Conservation (phyloP, 1,140 invertebrate species). For the Cryptotermes secundus region DNA sequence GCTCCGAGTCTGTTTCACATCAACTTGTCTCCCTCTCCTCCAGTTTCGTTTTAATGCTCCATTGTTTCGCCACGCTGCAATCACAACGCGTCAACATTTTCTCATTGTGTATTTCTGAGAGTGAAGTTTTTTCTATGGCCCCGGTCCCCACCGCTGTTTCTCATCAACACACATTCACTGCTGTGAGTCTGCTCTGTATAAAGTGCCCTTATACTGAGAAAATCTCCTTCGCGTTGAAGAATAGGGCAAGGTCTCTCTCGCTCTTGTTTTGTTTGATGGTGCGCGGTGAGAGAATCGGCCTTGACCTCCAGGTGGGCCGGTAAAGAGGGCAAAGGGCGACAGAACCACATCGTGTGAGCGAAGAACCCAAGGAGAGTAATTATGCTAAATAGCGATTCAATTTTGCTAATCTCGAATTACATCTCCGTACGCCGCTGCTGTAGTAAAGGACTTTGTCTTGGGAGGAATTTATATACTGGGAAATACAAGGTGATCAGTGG, state of each 20-base stretch:
- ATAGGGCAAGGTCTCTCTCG: conserved; percentile 22
- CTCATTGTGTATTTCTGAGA: conserved; percentile 23
- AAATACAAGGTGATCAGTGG: too few species aligned
- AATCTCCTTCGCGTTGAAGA: background rate
- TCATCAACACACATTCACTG: conserved; percentile 21
- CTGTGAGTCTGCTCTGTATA: background rate
- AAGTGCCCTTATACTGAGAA: conserved; percentile 12
- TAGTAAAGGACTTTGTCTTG: background rate
- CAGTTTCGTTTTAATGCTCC: conserved; percentile 24
- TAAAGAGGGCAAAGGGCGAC: conserved; percentile 11
- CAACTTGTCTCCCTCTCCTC: background rate
- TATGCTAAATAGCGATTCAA: background rate
- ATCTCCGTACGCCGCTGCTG: background rate
- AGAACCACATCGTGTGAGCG: conserved; percentile 9
- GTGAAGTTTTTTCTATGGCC: background rate
- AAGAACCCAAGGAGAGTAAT: background rate
- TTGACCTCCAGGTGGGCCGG: background rate
- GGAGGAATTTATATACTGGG: too few species aligned
- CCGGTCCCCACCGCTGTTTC: background rate
- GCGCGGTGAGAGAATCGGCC: conserved; percentile 22
- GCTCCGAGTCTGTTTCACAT: background rate
- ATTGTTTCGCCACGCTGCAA: conserved; percentile 22
- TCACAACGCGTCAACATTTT: conserved; percentile 26
- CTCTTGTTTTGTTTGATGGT: background rate
- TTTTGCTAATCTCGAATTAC: background rate